Evolutionary conservation across 1,140 invertebrate species (phyloP).

Genomic region (Agrilus planipennis): DNA sequence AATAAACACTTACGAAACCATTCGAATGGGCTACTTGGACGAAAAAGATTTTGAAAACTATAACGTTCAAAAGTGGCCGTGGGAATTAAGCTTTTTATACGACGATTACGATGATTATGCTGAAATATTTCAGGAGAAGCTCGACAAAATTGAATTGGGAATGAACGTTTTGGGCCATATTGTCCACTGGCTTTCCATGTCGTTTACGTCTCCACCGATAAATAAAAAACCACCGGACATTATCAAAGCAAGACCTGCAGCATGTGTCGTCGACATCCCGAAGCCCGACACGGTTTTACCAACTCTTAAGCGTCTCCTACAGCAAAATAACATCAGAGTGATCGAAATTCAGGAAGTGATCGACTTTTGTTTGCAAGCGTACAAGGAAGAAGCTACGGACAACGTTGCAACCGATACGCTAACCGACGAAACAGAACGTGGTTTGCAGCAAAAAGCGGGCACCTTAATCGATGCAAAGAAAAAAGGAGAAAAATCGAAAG

Average conservation of each 20-base stretch:
- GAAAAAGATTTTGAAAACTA: slow-evolving; percentile 33
- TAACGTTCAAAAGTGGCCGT: slow-evolving; percentile 24
- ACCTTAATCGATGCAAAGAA: too few species aligned
- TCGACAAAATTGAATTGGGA: background rate
- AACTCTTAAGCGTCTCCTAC: slow-evolving; percentile 36
- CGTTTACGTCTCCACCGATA: slow-evolving; percentile 26
- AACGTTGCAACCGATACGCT: slow-evolving; percentile 30
- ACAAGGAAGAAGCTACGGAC: slow-evolving; percentile 39
- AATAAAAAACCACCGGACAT: slow-evolving; percentile 24
- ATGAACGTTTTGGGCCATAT: slow-evolving; percentile 11
- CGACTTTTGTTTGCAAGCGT: slow-evolving; percentile 41
- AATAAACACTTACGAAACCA: slow-evolving; percentile 15
- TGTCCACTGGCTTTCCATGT: slow-evolving; percentile 26
- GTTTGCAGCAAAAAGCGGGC: too few species aligned
- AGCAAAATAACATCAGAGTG: slow-evolving; percentile 36
- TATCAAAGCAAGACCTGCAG: slow-evolving; percentile 32
- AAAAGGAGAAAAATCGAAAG: too few species aligned
- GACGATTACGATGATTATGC: slow-evolving; percentile 9
- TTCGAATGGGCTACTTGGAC: slow-evolving; percentile 25
- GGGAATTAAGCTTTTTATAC: slow-evolving; percentile 26
- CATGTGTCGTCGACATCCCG: slow-evolving; percentile 38
- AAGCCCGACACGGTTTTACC: slow-evolving; percentile 33
- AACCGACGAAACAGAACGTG: slow-evolving; percentile 10
- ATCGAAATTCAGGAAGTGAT: slow-evolving; percentile 41
- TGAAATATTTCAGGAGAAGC: background rate